A percentile compares a stretch with the other conserved stretches of the same genome.
These are phyloP conservation scores for Drosophila orosa DNA, from an alignment of 1,140 invertebrate genomes.

Conservation along the genomic window DNA sequence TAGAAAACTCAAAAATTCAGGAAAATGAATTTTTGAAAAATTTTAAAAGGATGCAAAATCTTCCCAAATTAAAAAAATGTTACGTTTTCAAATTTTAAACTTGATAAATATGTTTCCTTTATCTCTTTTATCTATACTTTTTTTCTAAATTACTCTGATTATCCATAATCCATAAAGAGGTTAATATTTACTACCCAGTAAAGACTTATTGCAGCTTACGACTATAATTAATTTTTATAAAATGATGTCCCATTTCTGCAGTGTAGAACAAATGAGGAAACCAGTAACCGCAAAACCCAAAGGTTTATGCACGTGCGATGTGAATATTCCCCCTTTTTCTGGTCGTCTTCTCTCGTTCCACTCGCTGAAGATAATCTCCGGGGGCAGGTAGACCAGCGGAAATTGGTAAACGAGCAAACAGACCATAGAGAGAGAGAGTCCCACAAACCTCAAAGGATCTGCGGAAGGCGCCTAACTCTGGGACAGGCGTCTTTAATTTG, in stretches of 20 bases:
- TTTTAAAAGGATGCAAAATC: too few relatives aligned
- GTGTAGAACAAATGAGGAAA: conserved; percentile 30
- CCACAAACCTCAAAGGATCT: conserved; percentile 47
- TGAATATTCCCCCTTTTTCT: conserved; percentile 12
- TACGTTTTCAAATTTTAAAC: too few relatives aligned
- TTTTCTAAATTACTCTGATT: too few relatives aligned
- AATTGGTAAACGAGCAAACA: conserved; percentile 45
- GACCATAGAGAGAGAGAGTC: conserved; percentile 1
- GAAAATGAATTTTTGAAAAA: too few relatives aligned
- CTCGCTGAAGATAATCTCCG: conserved; percentile 22
- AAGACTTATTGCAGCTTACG: not conserved
- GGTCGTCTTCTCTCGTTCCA: conserved; percentile 11
- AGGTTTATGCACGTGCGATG: conserved; percentile 49
- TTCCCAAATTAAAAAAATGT: too few relatives aligned
- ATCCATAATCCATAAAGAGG: too few relatives aligned
- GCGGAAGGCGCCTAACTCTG: conserved; percentile 28
- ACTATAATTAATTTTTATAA: not conserved
- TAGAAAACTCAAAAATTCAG: too few relatives aligned
- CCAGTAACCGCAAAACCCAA: conserved; percentile 36
- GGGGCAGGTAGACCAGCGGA: conserved; percentile 50
- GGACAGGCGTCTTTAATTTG: not conserved
- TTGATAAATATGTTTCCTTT: too few relatives aligned
- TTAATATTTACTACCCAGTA: too few relatives aligned
- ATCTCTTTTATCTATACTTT: too few relatives aligned
- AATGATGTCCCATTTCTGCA: not conserved